Percentiles rank a stretch among this genome's conserved stretches.
These are phyloP conservation scores for Macrotus californicus DNA, from an alignment of 2,113 vertebrate species.

Conservation along the genomic window DNA sequence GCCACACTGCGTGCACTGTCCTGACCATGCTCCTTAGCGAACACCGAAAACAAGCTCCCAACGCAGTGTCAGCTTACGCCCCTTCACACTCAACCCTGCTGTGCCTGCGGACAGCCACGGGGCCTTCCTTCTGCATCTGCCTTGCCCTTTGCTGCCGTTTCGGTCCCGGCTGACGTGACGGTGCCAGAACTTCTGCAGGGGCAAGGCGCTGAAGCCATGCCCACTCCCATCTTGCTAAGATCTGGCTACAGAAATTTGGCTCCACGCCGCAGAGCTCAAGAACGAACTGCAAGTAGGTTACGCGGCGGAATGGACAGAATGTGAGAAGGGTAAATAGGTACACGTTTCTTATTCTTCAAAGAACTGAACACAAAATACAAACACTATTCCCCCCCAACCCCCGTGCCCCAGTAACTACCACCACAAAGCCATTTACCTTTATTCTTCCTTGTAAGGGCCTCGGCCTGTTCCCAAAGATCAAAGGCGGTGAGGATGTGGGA, in stretches of 20 bases:
- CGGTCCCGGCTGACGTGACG: background rate
- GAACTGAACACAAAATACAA: background rate
- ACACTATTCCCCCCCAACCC: accelerated
- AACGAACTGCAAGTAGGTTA: background rate
- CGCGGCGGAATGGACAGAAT: background rate
- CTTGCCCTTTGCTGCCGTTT: background rate
- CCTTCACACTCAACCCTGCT: background rate
- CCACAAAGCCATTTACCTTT: conserved; percentile 81
- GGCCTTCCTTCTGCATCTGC: background rate
- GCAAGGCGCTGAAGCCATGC: too few relatives aligned
- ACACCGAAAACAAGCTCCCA: background rate
- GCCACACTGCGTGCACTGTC: accelerated
- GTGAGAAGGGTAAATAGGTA: background rate
- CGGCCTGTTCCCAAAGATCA: conserved; percentile 92
- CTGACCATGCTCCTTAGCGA: background rate
- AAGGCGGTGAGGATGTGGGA: conserved; percentile 88
- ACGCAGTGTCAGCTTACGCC: background rate
- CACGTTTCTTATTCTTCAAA: background rate
- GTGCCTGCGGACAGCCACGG: background rate
- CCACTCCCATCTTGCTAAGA: background rate
- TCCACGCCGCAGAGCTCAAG: background rate
- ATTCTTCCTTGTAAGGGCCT: conserved; percentile 83
- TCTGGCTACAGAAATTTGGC: background rate
- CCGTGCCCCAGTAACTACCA: accelerated
- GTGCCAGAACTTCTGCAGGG: too few relatives aligned